Base-by-base conservation (phyloP, 2,797 vertebrate genomes). In the Crax fasciolata region DNA sequence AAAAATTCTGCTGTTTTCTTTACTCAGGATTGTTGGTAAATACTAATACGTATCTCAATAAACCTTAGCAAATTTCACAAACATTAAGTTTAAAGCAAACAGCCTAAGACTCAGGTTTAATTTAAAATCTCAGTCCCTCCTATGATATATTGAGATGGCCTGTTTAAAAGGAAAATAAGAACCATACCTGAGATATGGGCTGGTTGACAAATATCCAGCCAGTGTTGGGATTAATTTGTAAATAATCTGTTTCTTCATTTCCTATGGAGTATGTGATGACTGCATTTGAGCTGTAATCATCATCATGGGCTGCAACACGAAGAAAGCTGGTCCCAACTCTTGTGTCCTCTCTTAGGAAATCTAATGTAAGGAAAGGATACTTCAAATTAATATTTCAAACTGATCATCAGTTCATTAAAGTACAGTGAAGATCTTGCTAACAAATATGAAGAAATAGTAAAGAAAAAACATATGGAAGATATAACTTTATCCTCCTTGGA, bases 121-220 rank as follows among this genome's bases (percentile, higher is more conserved):
- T 46, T 93, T 63, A 49, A 89, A 71, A 3, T 32, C 19, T 84
- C 38, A 70, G 59, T 39, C 8, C 8, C 44, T 76, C 55, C 59
- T 6, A 46, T 1, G 2, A 27, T n/a, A 61, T 5, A 59, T 0
- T 58, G 43, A 91, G 65, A 72, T 2, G 77, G 11, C 3, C 41
- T 58, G 8, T 23, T 59, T n/a, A 44, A 75, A 80, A 61, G 43
- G 11, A 80, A 94, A 93, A 72, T 23, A 57, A 62, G 13, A 1
- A 6, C 17, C n/a, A 24, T 93, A 99, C 99, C 99, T 98, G 98
- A 49, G 98, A 98, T 89, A 99, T 98, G 73, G 98, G 98, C 39
- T 99, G 98, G 96, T 98, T 99, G 79, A 99, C 99, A 41, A 98
- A 99, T 78, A 99, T 98, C 99, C 99, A 99, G 85, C 99, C 99